Evolutionary conservation across 1,140 invertebrate genomes (phyloP), one percentile per base, ranked within the genome.

Genomic region (Zaprionus nigranus): DNA sequence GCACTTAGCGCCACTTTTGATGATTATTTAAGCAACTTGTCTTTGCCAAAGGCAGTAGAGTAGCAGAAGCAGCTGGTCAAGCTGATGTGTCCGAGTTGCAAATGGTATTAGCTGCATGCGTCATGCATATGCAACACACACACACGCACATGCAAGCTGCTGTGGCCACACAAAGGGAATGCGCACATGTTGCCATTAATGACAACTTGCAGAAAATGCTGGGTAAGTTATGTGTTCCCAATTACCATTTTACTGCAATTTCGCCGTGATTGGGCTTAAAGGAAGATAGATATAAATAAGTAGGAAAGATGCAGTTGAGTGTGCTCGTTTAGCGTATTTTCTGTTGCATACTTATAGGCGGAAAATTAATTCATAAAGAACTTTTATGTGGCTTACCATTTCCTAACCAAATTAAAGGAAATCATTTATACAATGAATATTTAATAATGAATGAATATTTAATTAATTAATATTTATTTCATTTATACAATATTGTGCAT

Each of bases 81-180:
- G n/a, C 40, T 46, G 40, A 24, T 56, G 65, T 78, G 83, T 75
- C 73, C 73, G 46, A 61, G 36, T 88, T 88, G 83, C 68, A 83
- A 84, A 88, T 78, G 77, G 69, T 70, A 88, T 88, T 88, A 88
- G 71, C 64, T 82, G 71, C 77, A 83, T 80, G 79, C 82, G 78
- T 73, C 73, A 86, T 86, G 80, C 84, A 86, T 88, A 88, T 86
- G 80, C 84, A 81, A 24, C 46, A 22, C 6, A 9, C n/a, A 24
- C 46, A 22, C 6, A 9, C n/a, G 2, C n/a, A 43, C 5, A n/a
- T n/a, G 5, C 6, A 46, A 20, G 11, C 46, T 51, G 46, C 46
- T 24, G 46, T 24, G 46, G 22, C 46, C 46, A 51, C 46, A 51
- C 46, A 51, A 51, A 51, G 46, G 46, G 46, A 51, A 51, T 51